Base-by-base conservation (phyloP, 2,888 invertebrate genomes). In the Napeogenes inachia region DNA sequence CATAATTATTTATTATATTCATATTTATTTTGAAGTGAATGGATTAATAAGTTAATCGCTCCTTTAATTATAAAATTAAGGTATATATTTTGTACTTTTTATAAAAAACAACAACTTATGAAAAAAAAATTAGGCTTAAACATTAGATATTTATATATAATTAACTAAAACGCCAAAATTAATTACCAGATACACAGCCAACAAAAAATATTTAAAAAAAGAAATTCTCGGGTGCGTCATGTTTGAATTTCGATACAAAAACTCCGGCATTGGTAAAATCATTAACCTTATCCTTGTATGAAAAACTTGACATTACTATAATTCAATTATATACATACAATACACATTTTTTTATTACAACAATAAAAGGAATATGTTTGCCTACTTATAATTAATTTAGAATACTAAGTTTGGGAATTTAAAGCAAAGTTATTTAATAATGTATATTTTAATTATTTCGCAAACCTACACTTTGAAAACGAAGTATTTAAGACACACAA, bases 281-380 rank as follows among this genome's bases (percentile, higher is more conserved):
- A 54, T 57, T 61, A 61, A 57, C 61, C 61, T 57, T 61, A 61
- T 54, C 53, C 38, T 54, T 57, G 54, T 32, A 47, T 50, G 57
- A 61, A 59, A 61, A 59, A 59, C 58, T 64, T 59, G 64, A 30
- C 60, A 56, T 57, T 50, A 63, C 55, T 13, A 61, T 56, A 61
- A 64, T 61, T 54, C 58, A 59, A 50, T 57, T 57, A 33, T 56
- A 53, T 50, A 5, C 21, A 45, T 33, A 13, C 47, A 45, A n/a
- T 33, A 45, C 38, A 54, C 12, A 42, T 42, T 42, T 42, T 42
- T 42, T 42, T 10, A 10, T 10, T 35, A 35, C 35, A 5, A 35
- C 1, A 35, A 42, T 10, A 42, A 10, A 42, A 42, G 2, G 10
- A 10, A 42, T 42, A 42, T 42, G 6, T 5, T 35, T 35, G 4